These are phyloP conservation scores for Watsonalla cultraria DNA, from an alignment of 2,888 invertebrate species.

Conservation along the genomic window DNA sequence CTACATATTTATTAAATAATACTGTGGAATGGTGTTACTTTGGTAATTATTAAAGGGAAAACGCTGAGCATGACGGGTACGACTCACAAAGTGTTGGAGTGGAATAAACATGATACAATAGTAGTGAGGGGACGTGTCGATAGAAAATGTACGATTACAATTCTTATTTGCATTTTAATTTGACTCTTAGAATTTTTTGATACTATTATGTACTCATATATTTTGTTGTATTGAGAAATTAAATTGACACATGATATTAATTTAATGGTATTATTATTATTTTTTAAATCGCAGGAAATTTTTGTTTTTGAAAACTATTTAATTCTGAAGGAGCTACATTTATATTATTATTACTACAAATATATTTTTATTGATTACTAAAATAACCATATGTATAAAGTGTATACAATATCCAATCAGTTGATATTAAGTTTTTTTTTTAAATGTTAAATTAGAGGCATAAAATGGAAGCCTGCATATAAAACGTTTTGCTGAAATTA, in stretches of 20 bases:
- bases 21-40: background rate
- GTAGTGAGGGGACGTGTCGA: background rate
- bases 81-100: background rate
- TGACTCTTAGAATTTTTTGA: background rate
- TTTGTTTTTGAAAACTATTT: too few relatives aligned
- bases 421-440: too few relatives aligned
- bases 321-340: too few relatives aligned
- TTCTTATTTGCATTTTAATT: background rate
- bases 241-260: background rate
- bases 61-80: background rate
- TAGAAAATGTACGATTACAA: background rate
- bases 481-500: too few relatives aligned
- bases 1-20: constrained; percentile 8
- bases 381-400: too few relatives aligned
- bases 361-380: too few relatives aligned
- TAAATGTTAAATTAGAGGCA: too few relatives aligned
- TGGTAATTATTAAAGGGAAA: background rate
- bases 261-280: too few relatives aligned
- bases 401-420: too few relatives aligned
- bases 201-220: background rate
- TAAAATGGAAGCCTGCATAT: too few relatives aligned
- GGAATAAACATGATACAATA: background rate
- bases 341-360: too few relatives aligned
- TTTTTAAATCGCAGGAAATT: too few relatives aligned
- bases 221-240: background rate